Conservation (phyloP, 2,797 vertebrate genomes). For the Clarias platycephalus region DNA sequence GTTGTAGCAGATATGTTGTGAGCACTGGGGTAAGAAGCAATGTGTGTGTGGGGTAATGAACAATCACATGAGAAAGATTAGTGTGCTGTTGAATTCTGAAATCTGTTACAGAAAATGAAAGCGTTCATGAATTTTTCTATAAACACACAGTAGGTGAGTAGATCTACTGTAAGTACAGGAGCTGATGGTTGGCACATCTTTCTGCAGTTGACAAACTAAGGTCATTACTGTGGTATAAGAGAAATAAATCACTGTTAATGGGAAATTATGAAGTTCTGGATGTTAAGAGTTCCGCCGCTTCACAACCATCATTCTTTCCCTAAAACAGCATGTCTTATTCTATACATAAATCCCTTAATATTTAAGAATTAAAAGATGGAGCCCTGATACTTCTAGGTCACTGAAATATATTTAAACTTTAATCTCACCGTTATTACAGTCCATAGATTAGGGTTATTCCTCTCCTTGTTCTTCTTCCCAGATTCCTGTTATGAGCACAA, state of each 20-base stretch:
- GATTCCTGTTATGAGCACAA: neutral
- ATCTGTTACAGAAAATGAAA: neutral
- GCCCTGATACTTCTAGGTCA: neutral
- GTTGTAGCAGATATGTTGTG: slow-evolving; percentile 3
- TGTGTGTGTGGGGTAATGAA: slow-evolving; percentile 9
- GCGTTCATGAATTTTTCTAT: neutral
- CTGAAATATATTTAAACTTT: too few relatives aligned
- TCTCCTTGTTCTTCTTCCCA: neutral
- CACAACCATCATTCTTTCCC: neutral
- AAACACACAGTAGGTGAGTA: neutral
- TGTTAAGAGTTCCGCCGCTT: neutral
- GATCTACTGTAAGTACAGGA: neutral
- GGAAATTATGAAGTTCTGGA: neutral
- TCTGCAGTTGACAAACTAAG: neutral
- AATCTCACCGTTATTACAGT: neutral
- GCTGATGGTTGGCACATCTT: neutral
- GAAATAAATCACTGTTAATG: neutral
- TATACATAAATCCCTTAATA: neutral
- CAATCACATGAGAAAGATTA: slow-evolving; percentile 19
- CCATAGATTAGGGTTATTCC: neutral
- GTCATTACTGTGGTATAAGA: neutral
- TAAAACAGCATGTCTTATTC: neutral
- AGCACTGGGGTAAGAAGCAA: neutral
- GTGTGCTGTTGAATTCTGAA: neutral
- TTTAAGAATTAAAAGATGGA: neutral